Percentiles rank a stretch among this genome's conserved stretches.
phyloP scores from a whole-genome alignment of 2,113 vertebrate genomes.

The Craseonycteris thonglongyai region DNA sequence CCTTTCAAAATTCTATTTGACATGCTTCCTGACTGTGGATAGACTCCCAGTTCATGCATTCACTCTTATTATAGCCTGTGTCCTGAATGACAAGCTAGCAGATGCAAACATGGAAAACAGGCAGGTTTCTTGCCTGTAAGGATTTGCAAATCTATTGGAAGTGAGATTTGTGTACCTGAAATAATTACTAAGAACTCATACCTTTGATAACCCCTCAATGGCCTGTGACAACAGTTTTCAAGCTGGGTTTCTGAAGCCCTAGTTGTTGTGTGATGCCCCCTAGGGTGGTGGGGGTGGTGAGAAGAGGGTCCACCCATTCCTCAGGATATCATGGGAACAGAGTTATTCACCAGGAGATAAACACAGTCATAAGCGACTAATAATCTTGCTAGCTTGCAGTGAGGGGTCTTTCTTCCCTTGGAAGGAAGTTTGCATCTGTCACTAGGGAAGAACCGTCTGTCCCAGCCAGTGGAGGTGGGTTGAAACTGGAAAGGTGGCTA shows the following conservation, averaged over 20 bases:
- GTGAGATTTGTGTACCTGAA: background rate
- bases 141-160: background rate
- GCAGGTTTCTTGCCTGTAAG: background rate
- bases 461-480: too few species aligned
- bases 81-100: background rate
- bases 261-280: background rate
- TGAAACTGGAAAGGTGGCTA: background rate
- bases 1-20: conserved; percentile 10
- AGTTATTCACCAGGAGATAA: background rate
- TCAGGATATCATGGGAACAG: background rate
- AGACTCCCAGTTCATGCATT: background rate
- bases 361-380: background rate
- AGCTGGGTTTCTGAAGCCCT: background rate
- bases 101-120: background rate
- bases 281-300: background rate
- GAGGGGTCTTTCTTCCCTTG: background rate
- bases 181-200: background rate
- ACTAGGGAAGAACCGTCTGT: background rate
- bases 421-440: background rate
- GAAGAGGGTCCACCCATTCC: background rate
- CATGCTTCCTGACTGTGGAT: background rate
- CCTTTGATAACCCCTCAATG: background rate
- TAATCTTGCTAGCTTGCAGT: background rate
- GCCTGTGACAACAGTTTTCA: background rate
- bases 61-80: background rate